Base-by-base conservation (phyloP, 2,797 vertebrate genomes). In the Crenichthys baileyi region DNA sequence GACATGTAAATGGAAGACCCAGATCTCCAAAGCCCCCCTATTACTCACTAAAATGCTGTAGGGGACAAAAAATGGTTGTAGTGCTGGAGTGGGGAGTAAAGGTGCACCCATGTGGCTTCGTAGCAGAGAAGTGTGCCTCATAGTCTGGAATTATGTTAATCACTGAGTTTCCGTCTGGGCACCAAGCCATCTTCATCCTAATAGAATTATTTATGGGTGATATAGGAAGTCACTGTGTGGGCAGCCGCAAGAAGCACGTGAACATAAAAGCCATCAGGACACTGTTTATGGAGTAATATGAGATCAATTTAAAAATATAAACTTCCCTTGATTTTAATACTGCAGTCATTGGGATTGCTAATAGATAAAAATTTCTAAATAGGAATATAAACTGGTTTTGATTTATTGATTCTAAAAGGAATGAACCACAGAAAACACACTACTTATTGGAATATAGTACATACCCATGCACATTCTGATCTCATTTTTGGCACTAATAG, bases 121-220 rank as follows among this genome's bases (percentile, higher is more conserved):
- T 83, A 89, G 90, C 67, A 90, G 84, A 88, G 91, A 92, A 95
- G 95, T 90, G 93, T 95, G 94, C 91, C 93, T 91, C 86, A 79
- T 82, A 90, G 91, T 89, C 92, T 90, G 91, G 90, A 92, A 91
- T 93, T 92, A 95, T 93, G 90, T 88, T 93, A 93, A 95, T 91
- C 87, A 89, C 81, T 76, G 60, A 87, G 84, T 87, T 85, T 88
- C 87, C 72, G 86, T 92, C 91, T 92, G 94, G 90, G 90, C 88
- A 90, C 81, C 84, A 83, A 91, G 85, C 76, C 88, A 83, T 83
- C 81, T 89, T 83, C 80, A 80, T 80, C 75, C 78, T 88, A 90
- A 90, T 85, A 79, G 75, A 85, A 86, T 91, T 90, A 88, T 90
- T 89, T 81, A 81, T 65, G 55, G 81, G 60, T 87, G 60, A 86